phyloP scores from a whole-genome alignment of 2,113 vertebrate genomes.

The Hippopotamus amphibius region DNA sequence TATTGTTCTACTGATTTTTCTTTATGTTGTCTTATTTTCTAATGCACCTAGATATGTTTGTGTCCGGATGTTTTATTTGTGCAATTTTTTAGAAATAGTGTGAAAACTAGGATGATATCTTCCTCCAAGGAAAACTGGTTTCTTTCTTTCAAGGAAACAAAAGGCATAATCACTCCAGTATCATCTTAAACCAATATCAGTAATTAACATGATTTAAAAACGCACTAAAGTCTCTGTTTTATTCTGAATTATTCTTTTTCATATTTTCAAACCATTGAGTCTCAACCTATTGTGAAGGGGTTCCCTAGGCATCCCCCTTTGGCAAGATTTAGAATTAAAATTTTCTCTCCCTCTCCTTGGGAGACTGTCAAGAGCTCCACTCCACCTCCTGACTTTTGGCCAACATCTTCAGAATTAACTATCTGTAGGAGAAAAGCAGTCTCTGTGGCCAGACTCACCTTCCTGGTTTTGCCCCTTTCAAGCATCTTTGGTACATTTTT shows the following conservation, averaged over 20 bases:
- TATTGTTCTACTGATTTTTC: not conserved
- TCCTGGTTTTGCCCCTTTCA: not conserved
- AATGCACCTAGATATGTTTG: not conserved
- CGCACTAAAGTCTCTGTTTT: not conserved
- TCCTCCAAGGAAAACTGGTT: not conserved
- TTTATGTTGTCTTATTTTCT: not conserved
- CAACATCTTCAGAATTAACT: not conserved
- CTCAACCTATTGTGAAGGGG: fast-evolving
- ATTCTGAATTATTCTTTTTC: not conserved
- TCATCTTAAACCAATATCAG: not conserved
- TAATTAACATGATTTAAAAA: not conserved
- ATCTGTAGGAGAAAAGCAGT: not conserved
- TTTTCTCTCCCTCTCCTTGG: fast-evolving
- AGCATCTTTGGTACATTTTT: not conserved
- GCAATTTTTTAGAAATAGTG: not conserved
- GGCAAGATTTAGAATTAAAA: not conserved
- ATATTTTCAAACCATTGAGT: not conserved
- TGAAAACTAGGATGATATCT: not conserved
- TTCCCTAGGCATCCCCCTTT: not conserved
- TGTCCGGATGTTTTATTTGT: not conserved
- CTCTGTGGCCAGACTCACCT: not conserved
- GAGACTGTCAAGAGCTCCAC: not conserved
- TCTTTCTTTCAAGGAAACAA: not conserved
- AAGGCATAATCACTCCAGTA: not conserved
- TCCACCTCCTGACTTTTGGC: not conserved